Evolutionary conservation across 2,888 invertebrate genomes (phyloP).

Genomic region (Drosophila koepferae): DNA sequence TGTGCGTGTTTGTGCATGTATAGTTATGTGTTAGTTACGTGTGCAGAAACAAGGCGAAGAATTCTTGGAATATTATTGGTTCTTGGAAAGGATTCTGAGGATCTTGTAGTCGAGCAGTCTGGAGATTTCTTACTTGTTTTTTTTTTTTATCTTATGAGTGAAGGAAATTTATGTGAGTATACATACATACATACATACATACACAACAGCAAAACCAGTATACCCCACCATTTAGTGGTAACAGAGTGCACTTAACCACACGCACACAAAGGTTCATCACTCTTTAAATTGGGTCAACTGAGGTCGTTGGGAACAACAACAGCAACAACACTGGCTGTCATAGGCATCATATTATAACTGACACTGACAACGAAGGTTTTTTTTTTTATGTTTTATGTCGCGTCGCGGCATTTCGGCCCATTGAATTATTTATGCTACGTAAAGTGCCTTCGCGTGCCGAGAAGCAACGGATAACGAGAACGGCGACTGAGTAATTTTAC

Average conservation of each 20-base stretch:
- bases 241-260: constrained; percentile 6
- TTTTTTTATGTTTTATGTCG: constrained; percentile 50
- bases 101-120: too few species aligned
- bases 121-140: too few species aligned
- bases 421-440: constrained; percentile 76
- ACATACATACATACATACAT: too few species aligned
- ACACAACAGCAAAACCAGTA: not conserved
- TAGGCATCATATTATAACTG: constrained; percentile 66
- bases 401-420: constrained; percentile 61
- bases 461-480: constrained; percentile 21
- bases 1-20: too few species aligned
- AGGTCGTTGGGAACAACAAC: constrained; percentile 22
- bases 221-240: not conserved
- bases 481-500: constrained; percentile 25
- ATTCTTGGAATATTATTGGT: too few species aligned
- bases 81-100: too few species aligned
- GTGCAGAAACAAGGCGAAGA: too few species aligned
- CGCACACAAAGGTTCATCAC: constrained; percentile 37
- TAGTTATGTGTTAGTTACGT: too few species aligned
- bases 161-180: too few species aligned
- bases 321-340: constrained; percentile 29
- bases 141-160: too few species aligned
- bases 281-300: constrained; percentile 58
- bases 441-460: constrained; percentile 64
- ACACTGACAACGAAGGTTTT: constrained; percentile 67